Base-by-base conservation (phyloP, 1,140 invertebrate genomes). In the Tetragonula clypearis region DNA sequence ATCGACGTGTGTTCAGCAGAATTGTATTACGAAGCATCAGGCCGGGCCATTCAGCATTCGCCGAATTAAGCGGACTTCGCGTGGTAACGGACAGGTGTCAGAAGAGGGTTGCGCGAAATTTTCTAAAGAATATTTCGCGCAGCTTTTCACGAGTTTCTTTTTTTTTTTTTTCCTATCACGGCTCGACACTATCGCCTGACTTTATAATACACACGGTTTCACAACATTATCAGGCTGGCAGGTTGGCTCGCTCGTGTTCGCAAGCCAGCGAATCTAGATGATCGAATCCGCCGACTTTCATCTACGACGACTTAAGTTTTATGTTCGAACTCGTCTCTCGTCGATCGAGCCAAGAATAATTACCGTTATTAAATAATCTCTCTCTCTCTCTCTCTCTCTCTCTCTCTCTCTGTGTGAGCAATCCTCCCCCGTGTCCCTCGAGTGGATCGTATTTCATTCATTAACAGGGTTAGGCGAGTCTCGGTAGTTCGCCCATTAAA, bases 381-480 rank as follows among this genome's bases (percentile, higher is more conserved):
- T 23, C 23, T 8, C 41, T 41, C 41, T 41, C 41, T 41, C 41
- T 41, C 41, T 41, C 41, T 49, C 6, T 49, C 41, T n/a, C n/a
- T n/a, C n/a, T n/a, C 41, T 41, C 41, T 41, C 41, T 41, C 41
- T 41, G 30, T 55, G 53, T 2, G 14, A 15, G 41, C 41, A 66
- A 30, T 35, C 17, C 60, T 62, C 12, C 23, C 14, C 17, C 65
- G 35, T 9, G 21, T 6, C 21, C n/a, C 6, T 26, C 53, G 30
- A 84, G 49, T 62, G 23, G 82, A 56, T 84, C 77, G 58, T 65
- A 15, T 79, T 84, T 56, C 66, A 56, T 84, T 84, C 76, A 72
- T 84, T 79, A 73, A 23, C 69, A 60, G 62, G 41, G 71, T 71
- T 84, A 71, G 19, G 19, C 17, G 14, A 55, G 68, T 62, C 55